phyloP scores from a whole-genome alignment of 2,888 invertebrate species.

The Drosophila eohydei region DNA sequence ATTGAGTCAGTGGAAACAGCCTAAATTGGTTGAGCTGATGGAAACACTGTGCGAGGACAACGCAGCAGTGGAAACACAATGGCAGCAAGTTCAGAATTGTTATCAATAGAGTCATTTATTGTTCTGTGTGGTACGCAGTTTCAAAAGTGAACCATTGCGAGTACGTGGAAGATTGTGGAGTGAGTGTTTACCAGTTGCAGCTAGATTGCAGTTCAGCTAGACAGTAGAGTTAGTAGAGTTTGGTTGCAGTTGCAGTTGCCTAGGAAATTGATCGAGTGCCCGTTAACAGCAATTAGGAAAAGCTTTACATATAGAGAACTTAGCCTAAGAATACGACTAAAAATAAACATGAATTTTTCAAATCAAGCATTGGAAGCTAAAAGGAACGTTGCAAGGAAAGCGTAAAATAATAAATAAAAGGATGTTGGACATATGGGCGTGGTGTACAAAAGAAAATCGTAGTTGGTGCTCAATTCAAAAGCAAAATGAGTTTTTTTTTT shows the following conservation, averaged over 20 bases:
- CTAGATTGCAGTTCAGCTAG: slow-evolving; percentile 33
- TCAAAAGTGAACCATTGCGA: too few relatives aligned
- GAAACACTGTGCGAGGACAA: slow-evolving; percentile 10
- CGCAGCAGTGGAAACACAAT: slow-evolving; percentile 4
- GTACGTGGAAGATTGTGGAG: neutral
- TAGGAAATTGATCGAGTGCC: slow-evolving; percentile 36
- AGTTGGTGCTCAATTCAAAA: slow-evolving; percentile 42
- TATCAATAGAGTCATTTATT: slow-evolving; percentile 9
- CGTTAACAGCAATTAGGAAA: slow-evolving; percentile 30
- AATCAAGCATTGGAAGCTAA: slow-evolving; percentile 39
- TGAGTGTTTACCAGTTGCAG: slow-evolving; percentile 31
- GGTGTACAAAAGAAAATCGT: slow-evolving; percentile 15
- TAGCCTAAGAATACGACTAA: slow-evolving; percentile 43
- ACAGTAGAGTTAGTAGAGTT: slow-evolving; percentile 32
- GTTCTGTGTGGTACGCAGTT: slow-evolving; percentile 10
- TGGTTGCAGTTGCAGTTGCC: slow-evolving; percentile 35
- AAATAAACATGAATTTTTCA: slow-evolving; percentile 22
- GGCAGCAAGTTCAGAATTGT: slow-evolving; percentile 17
- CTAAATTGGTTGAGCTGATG: neutral
- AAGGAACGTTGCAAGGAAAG: neutral
- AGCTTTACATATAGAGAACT: slow-evolving; percentile 38
- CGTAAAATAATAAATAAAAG: neutral
- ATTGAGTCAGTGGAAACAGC: slow-evolving; percentile 12
- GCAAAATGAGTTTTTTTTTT: slow-evolving; percentile 21
- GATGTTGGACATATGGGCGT: slow-evolving; percentile 12